A percentile compares a stretch with the other conserved stretches of the same genome.
Conservation (phyloP, 2,113 vertebrate species). For the Gobio gobio region DNA sequence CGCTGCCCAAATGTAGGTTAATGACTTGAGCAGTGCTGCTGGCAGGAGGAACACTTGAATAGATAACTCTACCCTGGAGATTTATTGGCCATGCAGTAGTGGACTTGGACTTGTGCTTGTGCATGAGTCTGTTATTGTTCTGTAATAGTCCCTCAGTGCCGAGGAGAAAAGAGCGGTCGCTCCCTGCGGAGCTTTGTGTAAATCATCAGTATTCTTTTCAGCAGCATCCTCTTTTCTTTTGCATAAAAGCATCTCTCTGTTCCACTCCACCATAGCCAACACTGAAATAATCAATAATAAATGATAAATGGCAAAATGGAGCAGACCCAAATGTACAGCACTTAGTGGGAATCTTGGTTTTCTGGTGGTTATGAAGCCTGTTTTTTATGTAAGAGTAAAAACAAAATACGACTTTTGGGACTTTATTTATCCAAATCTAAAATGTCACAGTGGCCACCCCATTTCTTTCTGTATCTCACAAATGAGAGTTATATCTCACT, state of each 20-base stretch:
- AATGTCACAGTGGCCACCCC: background rate
- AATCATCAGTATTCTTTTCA: slow-evolving; percentile 36
- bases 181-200: slow-evolving; percentile 38
- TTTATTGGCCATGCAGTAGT: slow-evolving; percentile 28
- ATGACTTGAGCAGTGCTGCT: slow-evolving; percentile 31
- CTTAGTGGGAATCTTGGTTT: background rate
- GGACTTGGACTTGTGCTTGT: slow-evolving; percentile 32
- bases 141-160: slow-evolving; percentile 26
- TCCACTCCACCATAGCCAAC: background rate
- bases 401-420: background rate
- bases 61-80: slow-evolving; percentile 40
- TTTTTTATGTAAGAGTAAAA: background rate
- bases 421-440: background rate
- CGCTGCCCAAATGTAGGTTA: slow-evolving; percentile 25
- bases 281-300: slow-evolving; percentile 24
- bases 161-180: background rate
- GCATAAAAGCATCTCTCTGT: slow-evolving; percentile 25
- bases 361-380: background rate
- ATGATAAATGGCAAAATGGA: background rate
- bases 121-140: slow-evolving; percentile 39
- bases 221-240: slow-evolving; percentile 9
- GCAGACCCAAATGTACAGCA: background rate
- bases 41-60: slow-evolving; percentile 31
- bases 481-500: background rate
- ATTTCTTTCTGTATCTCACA: background rate